Evolutionary conservation across 1,140 invertebrate genomes (phyloP).

Genomic region (Ladona fulva): DNA sequence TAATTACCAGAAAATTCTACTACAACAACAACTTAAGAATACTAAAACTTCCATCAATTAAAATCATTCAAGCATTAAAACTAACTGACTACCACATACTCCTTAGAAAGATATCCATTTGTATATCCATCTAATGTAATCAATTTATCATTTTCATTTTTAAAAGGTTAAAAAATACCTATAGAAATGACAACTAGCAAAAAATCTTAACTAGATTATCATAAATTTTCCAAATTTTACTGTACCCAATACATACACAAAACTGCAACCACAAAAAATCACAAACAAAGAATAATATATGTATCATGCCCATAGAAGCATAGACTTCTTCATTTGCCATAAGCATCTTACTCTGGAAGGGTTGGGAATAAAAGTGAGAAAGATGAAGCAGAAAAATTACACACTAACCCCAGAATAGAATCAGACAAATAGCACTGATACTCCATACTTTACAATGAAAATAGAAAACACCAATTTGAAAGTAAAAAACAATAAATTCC

Average conservation of each 20-base stretch:
- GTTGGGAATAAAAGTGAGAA: neutral
- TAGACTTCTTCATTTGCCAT: neutral
- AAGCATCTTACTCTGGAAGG: neutral
- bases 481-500: neutral
- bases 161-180: neutral
- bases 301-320: neutral
- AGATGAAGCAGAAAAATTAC: neutral
- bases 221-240: slow-evolving; percentile 4
- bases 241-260: neutral
- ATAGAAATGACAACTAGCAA: slow-evolving; percentile 11
- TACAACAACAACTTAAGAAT: no score
- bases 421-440: neutral
- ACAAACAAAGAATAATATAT: neutral
- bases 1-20: no score
- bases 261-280: no score
- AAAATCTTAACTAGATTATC: slow-evolving; percentile 12
- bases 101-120: no score
- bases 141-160: no score
- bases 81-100: no score
- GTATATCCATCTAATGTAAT: no score
- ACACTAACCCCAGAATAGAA: neutral
- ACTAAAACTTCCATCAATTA: no score
- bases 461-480: neutral
- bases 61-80: no score
- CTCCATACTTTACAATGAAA: neutral